Conservation (phyloP, 2,888 invertebrate genomes). For the Drosophila falleni region DNA sequence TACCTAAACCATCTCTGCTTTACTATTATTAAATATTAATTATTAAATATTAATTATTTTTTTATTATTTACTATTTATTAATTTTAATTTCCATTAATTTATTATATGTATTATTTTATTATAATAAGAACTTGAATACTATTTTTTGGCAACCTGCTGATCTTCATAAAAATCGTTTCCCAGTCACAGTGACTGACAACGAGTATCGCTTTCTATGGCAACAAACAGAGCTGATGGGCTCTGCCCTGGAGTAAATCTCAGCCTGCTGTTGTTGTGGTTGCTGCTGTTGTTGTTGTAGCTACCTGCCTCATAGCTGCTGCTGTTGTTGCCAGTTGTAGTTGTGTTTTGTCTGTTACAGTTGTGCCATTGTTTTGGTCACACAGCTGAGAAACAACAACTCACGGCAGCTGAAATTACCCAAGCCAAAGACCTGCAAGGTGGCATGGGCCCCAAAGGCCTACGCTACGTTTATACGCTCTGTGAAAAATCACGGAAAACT, state of each 20-base stretch:
- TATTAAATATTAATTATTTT: too few relatives aligned
- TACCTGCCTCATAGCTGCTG: too few relatives aligned
- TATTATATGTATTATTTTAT: too few relatives aligned
- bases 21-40: too few relatives aligned
- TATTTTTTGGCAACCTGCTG: background rate
- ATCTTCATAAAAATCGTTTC: background rate
- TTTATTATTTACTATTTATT: too few relatives aligned
- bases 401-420: constrained; percentile 75
- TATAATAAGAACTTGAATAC: too few relatives aligned
- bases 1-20: too few relatives aligned
- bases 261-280: constrained; percentile 45
- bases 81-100: too few relatives aligned
- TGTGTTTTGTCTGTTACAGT: constrained; percentile 56
- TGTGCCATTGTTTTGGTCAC: constrained; percentile 78
- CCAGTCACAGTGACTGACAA: constrained; percentile 47
- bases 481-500: constrained; percentile 79
- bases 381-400: constrained; percentile 76
- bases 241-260: constrained; percentile 56
- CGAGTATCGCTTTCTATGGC: constrained; percentile 33
- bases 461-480: constrained; percentile 38
- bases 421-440: constrained; percentile 82
- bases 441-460: constrained; percentile 68
- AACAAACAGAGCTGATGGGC: constrained; percentile 45
- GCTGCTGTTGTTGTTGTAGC: too few relatives aligned
- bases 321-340: background rate